Base-by-base conservation (phyloP, 1,140 invertebrate species). In the Drosophila erecta region DNA sequence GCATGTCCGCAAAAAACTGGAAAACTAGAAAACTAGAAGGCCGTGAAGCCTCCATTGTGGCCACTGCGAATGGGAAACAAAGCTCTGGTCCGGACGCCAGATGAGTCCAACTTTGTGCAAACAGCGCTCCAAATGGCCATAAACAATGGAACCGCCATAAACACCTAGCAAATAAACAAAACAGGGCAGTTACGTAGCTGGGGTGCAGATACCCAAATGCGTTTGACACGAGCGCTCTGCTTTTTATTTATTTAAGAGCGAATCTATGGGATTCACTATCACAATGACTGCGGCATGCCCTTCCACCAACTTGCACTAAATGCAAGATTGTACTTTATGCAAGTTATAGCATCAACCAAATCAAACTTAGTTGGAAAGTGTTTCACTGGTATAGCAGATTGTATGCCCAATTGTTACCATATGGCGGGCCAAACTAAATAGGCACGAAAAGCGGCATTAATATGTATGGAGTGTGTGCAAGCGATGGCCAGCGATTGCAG, bases 81-180 rank as follows among this genome's bases (percentile, higher is more conserved):
- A 57, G 27, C 47, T 47, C 35, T 69, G 64, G 10, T 10, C 60
- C 50, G 66, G 50, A 47, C 47, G 46, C 46, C 49, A 41, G 27
- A 66, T 55, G 62, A 43, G 22, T 43, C 49, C 51, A 67, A 60
- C 49, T 69, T 69, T 77, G 74, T 69, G 69, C 56, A 78, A 83
- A 83, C 69, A 58, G 24, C n/a, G 49, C 41, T 8, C 14, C 8
- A 17, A 17, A 10, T 14, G 24, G 24, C 64, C 35, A 51, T 27
- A 79, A 79, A 79, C 64, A 64, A 76, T 70, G 7, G 30, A 30
- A 17, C n/a, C 8, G 35, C 51, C 17, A 49, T 24, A 75, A 57
- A 66, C 49, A 54, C 37, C 56, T 56, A 50, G 40, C 30, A 73
- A 81, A 73, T 35, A 66, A 55, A 80, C 35, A 70, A 64, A 67